Conservation (phyloP, 2,888 invertebrate genomes). For the Muschampia plurimacula region DNA sequence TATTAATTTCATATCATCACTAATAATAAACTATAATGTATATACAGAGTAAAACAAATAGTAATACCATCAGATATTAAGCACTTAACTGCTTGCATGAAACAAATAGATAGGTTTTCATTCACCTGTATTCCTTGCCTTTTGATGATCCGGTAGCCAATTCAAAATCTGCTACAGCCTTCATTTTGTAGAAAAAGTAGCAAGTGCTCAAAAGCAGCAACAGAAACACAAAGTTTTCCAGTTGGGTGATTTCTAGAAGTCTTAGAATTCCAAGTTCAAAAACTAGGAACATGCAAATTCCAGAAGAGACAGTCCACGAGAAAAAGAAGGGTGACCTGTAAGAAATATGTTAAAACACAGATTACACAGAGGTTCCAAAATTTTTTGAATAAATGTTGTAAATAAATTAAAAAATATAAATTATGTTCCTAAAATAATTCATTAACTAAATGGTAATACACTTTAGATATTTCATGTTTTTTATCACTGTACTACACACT, state of each 20-base stretch:
- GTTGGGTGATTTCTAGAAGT: slow-evolving; percentile 87
- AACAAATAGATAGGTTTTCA: slow-evolving; percentile 11
- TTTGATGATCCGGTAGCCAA: slow-evolving; percentile 72
- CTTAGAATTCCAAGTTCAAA: slow-evolving; percentile 90
- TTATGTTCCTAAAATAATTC: too few species aligned
- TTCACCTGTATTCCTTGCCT: slow-evolving; percentile 79
- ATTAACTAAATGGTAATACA: too few species aligned
- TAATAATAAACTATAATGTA: not conserved
- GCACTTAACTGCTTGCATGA: not conserved
- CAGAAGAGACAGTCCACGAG: slow-evolving; percentile 90
- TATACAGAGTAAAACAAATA: not conserved
- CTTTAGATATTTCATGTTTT: too few species aligned
- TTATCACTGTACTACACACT: too few species aligned
- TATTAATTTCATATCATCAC: not conserved
- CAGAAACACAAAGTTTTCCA: slow-evolving; percentile 75
- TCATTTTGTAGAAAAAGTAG: slow-evolving; percentile 78
- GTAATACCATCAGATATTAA: not conserved
- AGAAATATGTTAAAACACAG: not conserved
- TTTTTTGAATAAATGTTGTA: too few species aligned
- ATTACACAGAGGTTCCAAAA: too few species aligned
- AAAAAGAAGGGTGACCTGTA: slow-evolving; percentile 90
- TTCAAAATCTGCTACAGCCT: slow-evolving; percentile 73
- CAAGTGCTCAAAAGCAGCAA: slow-evolving; percentile 67
- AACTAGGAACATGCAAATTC: slow-evolving; percentile 87
- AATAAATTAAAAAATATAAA: too few species aligned